phyloP scores from a whole-genome alignment of 2,113 vertebrate genomes.

The Rhinoderma darwinii region DNA sequence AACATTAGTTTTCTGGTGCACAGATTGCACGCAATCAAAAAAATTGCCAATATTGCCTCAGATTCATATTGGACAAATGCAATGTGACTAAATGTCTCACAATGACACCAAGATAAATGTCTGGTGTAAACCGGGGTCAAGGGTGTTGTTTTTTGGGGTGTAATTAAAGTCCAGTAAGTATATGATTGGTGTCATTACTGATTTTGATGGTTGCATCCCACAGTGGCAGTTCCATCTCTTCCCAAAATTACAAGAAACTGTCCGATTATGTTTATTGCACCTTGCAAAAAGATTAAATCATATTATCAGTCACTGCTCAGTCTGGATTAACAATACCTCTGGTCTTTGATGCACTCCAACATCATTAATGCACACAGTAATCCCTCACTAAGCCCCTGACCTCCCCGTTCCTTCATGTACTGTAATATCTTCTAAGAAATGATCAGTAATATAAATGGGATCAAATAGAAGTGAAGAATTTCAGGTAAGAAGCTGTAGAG shows the following conservation, averaged over 20 bases:
- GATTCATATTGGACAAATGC: too few species aligned
- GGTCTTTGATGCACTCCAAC: slow-evolving; percentile 31
- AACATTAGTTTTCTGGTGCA: too few species aligned
- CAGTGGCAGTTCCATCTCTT: too few species aligned
- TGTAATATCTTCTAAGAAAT: slow-evolving; percentile 31
- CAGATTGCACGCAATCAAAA: too few species aligned
- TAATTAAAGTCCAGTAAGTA: neutral
- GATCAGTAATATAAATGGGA: slow-evolving; percentile 19
- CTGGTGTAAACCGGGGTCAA: too few species aligned
- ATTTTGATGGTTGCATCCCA: neutral
- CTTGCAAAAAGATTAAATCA: slow-evolving; percentile 19
- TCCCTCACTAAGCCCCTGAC: slow-evolving; percentile 19
- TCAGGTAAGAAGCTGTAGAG: neutral
- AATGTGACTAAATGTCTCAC: too few species aligned
- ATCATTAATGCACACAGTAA: slow-evolving; percentile 33
- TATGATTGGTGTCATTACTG: neutral
- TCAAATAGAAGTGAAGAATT: neutral
- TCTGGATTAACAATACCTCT: slow-evolving; percentile 29
- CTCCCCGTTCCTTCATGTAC: slow-evolving; percentile 17
- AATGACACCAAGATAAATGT: too few species aligned
- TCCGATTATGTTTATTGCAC: neutral
- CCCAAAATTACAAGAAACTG: slow-evolving; percentile 9
- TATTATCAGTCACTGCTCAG: slow-evolving; percentile 18
- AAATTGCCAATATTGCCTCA: too few species aligned
- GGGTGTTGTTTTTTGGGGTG: too few species aligned